Evolutionary conservation across 1,140 invertebrate genomes (phyloP), one percentile per base, ranked within the genome.

Genomic region (Scaptomyza montana): DNA sequence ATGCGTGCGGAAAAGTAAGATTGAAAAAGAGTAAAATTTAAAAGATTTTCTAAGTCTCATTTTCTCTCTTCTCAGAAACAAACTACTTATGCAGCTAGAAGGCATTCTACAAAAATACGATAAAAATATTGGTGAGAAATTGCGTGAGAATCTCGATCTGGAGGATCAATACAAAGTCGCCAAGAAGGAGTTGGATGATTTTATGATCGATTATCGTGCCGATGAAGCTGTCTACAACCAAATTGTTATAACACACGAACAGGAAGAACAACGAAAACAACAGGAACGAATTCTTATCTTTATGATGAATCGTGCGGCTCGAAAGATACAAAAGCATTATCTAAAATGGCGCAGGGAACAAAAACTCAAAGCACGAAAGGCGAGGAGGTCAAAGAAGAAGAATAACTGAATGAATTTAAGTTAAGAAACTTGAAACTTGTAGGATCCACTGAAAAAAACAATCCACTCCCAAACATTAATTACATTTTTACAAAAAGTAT

Each of bases 241-340:
- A 3, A 69, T 89, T 12, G 84, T 89, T 4, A 10, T 84, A 0
- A 66, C 73, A n/a, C 71, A 68, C 6, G 84, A 89, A 47, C 64
- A 64, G 50, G 84, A 89, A 30, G 84, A 89, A 16, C 79, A 69
- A 1, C 63, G 66, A 1, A 21, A 70, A 2, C 84, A 89, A 13
- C 84, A 89, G 13, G 39, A 79, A 13, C 71, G 66, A 9, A 66
- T 89, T 6, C 43, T 89, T 2, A 10, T 89, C 7, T 89, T 89
- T 21, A 89, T 89, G 84, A 89, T 89, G 74, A 89, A 89, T 65
- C 85, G 84, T 4, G 84, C 84, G 0, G 84, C 84, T 9, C 57
- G 69, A 3, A 71, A 65, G n/a, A 89, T 89, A 5, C 84, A 89
- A 12, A 66, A 70, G 21, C 89, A 89, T 47, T 89, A 80, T 80